A percentile compares a stretch with the other conserved stretches of the same genome.
These are phyloP conservation scores for Erebia palarica DNA, from an alignment of 2,888 invertebrate genomes.

Conservation along the genomic window DNA sequence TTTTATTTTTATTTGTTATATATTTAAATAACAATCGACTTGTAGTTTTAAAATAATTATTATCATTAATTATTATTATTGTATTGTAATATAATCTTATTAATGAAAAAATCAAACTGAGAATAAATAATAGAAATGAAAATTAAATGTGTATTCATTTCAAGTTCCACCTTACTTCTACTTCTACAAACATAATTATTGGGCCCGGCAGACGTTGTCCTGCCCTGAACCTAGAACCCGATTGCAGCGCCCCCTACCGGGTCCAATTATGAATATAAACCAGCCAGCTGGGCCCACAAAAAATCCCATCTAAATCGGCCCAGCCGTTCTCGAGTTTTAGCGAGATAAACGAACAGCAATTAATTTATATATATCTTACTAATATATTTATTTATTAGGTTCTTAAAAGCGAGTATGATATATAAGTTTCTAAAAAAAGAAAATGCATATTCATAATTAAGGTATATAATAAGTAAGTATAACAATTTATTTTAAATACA, in stretches of 20 bases:
- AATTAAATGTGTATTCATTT: conserved; percentile 49
- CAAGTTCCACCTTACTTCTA: not conserved
- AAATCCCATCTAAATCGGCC: too few species aligned
- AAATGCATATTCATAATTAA: not conserved
- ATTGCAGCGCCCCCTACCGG: too few species aligned
- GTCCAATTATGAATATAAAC: too few species aligned
- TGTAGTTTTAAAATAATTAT: conserved; percentile 80
- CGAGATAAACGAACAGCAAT: too few species aligned
- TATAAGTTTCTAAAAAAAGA: not conserved
- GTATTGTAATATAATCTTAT: conserved; percentile 83
- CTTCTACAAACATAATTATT: not conserved
- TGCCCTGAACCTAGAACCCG: too few species aligned
- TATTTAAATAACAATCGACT: conserved; percentile 82
- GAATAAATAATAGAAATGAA: conserved; percentile 80
- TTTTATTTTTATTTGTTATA: conserved; percentile 78
- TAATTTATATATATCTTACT: too few species aligned
- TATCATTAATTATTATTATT: conserved; percentile 81
- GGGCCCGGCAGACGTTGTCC: too few species aligned
- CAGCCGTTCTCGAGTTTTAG: too few species aligned
- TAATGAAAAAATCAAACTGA: conserved; percentile 82
- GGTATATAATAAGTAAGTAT: conserved; percentile 2
- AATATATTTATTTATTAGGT: too few species aligned
- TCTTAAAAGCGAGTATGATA: too few species aligned
- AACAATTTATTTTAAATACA: conserved; percentile 32
- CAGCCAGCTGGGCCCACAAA: too few species aligned